A percentile compares a stretch with the other conserved stretches of the same genome.
These are phyloP conservation scores for Slavum lentiscoides DNA, from an alignment of 2,888 invertebrate species.

Conservation along the genomic window DNA sequence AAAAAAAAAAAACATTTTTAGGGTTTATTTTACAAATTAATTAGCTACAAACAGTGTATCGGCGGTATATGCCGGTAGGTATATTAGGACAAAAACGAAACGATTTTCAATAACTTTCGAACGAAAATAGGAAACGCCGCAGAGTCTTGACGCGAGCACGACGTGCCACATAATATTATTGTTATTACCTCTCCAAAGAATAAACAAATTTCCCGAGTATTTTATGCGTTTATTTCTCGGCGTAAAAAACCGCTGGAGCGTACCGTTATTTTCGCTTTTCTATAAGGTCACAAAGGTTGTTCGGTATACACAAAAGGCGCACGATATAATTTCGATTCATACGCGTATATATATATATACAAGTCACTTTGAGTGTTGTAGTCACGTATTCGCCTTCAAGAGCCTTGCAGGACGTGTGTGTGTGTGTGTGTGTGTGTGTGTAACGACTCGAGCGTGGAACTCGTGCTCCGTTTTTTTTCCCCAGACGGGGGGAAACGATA, in stretches of 20 bases:
- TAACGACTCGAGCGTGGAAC: constrained; percentile 43
- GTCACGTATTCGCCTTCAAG: constrained; percentile 50
- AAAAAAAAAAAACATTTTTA: not conserved
- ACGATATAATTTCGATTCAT: constrained; percentile 44
- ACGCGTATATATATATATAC: not conserved
- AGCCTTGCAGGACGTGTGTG: not conserved
- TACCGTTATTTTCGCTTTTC: constrained; percentile 6
- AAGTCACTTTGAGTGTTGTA: constrained; percentile 52
- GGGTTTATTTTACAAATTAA: not conserved
- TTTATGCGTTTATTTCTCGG: constrained; percentile 27
- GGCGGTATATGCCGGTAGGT: too few species aligned
- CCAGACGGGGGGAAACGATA: constrained; percentile 20
- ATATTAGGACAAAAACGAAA: not conserved
- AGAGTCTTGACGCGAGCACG: not conserved
- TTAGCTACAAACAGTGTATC: too few species aligned
- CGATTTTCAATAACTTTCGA: not conserved
- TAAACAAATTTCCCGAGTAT: constrained; percentile 32
- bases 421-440: constrained; percentile 18
- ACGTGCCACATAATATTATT: not conserved
- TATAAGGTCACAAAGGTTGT: constrained; percentile 38
- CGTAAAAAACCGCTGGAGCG: constrained; percentile 17
- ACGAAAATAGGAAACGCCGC: not conserved
- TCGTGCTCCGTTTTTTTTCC: not conserved
- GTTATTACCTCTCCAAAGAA: not conserved
- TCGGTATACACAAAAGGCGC: constrained; percentile 31